Evolutionary conservation across 2,888 invertebrate genomes (phyloP), one percentile per base, ranked within the genome.

Genomic region (Eupithecia insigniata): DNA sequence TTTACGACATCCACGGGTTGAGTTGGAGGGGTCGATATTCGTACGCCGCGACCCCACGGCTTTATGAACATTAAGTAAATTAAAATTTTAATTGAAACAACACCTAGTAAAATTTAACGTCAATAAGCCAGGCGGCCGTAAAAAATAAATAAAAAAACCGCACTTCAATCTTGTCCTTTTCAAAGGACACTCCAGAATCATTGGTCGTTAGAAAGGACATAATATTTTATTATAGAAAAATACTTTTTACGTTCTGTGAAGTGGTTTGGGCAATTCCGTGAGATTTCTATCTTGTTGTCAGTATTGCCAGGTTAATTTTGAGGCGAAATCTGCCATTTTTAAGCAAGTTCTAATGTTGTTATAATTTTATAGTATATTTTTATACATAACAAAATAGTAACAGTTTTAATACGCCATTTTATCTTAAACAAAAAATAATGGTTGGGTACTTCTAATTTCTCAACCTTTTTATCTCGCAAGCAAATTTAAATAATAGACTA

Each of bases 181-280:
- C 2, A 67, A 51, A 34, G 58, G 28, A 60, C 66, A 46, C 66
- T 74, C 18, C 28, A 69, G 62, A 71, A 69, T 55, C 55, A 55
- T 64, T 55, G 71, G 36, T 74, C 74, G 71, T 74, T 51, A 74
- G 10, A 67, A 55, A 36, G 60, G 67, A 46, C 55, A 55, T 71
- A 68, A 74, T 69, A 66, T 74, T 71, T 74, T 73, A 70, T 73
- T 70, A 68, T 58, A 67, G 61, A 73, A 61, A 51, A 67, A 68
- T 68, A 66, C 68, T 68, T 66, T 66, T 70, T 58, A 70, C 58
- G 67, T 39, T 26, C 62, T n/a, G 30, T 36, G 62, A 30, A 70
- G 73, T 70, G 72, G 58, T 74, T 70, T 69, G 39, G 77, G 67
- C 72, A 69, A 73, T 76, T 78, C 73, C 58, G 28, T 34, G 39